These are phyloP conservation scores for Penaeus indicus DNA, from an alignment of 1,140 invertebrate genomes.

Conservation along the genomic window DNA sequence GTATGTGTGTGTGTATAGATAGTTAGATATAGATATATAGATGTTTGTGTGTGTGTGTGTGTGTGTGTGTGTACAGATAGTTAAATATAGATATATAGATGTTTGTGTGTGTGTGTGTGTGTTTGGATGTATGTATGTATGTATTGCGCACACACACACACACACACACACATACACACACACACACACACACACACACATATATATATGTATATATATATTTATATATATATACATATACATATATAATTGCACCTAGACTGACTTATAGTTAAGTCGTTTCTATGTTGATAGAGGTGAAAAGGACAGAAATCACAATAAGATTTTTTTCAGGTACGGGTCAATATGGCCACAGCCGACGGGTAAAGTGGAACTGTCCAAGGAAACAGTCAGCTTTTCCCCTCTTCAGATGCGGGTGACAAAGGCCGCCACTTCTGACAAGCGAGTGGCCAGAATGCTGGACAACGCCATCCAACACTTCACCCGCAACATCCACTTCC, in stretches of 20 bases:
- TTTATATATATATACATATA: no score
- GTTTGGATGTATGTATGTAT: no score
- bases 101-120: neutral
- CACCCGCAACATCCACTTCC: constrained; percentile 40
- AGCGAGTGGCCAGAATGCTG: constrained; percentile 33
- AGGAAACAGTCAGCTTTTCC: constrained; percentile 29
- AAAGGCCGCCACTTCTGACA: constrained; percentile 29
- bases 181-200: no score
- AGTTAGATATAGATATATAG: no score
- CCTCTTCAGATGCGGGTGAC: constrained; percentile 40
- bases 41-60: no score
- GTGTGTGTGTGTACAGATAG: no score
- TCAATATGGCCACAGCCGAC: constrained; percentile 39
- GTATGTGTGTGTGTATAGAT: no score
- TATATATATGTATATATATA: no score
- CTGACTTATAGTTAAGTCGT: neutral
- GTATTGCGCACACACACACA: no score
- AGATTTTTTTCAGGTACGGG: neutral
- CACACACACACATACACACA: no score
- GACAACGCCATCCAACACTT: constrained; percentile 26
- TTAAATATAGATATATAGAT: no score
- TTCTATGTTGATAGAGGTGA: neutral
- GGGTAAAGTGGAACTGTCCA: constrained; percentile 5
- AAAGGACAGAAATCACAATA: neutral
- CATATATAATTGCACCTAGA: neutral